A percentile compares a stretch with the other conserved stretches of the same genome.
Evolutionary conservation across 2,113 vertebrate genomes (phyloP).

Genomic region (Lepidothrix coronata): DNA sequence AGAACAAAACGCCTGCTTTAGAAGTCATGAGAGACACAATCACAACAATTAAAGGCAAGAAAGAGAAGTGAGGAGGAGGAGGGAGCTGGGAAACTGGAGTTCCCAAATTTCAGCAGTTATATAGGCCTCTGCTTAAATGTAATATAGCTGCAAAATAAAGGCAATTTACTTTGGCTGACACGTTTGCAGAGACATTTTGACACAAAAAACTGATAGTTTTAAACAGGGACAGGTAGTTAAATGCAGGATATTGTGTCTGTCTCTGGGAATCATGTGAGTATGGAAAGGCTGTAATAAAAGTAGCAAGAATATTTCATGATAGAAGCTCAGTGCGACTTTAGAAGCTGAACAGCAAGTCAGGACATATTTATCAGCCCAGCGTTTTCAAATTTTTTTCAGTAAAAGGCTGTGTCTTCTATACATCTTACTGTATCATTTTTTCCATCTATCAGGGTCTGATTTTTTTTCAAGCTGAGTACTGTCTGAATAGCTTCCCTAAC

Average conservation of each 20-base stretch:
- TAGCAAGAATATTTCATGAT: not conserved
- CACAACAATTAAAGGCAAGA: slow-evolving; percentile 16
- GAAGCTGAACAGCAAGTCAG: not conserved
- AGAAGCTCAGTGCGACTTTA: not conserved
- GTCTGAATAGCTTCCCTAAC: slow-evolving; percentile 28
- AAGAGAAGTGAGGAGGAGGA: not conserved
- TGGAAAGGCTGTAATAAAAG: not conserved
- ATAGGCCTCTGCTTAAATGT: not conserved
- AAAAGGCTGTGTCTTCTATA: not conserved
- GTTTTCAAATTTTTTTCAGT: not conserved
- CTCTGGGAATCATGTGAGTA: not conserved
- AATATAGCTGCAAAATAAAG: not conserved
- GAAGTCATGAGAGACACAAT: slow-evolving; percentile 21
- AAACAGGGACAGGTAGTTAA: not conserved
- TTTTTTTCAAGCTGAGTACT: slow-evolving; percentile 32
- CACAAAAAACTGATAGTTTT: not conserved
- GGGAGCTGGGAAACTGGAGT: not conserved
- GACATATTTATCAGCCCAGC: not conserved
- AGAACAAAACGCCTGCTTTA: not conserved
- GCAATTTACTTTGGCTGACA: not conserved
- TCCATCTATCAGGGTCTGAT: not conserved
- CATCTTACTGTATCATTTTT: not conserved
- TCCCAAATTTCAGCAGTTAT: not conserved
- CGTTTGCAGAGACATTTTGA: not conserved
- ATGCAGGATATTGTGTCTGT: not conserved